phyloP scores from a whole-genome alignment of 2,888 invertebrate species.

The Mythimna ferrago region DNA sequence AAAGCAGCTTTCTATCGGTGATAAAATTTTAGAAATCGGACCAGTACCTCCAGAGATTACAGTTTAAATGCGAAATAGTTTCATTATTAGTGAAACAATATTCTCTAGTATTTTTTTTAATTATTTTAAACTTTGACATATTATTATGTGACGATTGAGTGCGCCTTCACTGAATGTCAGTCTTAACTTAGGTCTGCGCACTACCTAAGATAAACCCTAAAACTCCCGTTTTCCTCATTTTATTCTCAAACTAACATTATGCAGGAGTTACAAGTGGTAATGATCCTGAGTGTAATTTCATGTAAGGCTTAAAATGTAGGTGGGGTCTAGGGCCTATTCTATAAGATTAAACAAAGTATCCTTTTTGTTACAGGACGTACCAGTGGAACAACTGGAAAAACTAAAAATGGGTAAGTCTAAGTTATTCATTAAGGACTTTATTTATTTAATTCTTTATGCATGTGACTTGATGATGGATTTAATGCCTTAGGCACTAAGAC shows the following conservation, averaged over 20 bases:
- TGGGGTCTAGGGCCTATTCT: neutral
- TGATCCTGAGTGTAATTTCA: constrained; percentile 17
- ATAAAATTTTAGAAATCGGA: too few relatives aligned
- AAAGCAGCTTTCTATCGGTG: too few relatives aligned
- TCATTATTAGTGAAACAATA: too few relatives aligned
- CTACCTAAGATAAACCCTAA: neutral
- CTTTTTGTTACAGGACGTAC: constrained; percentile 82
- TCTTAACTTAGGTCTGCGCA: neutral
- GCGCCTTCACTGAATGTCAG: too few relatives aligned
- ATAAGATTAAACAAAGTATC: constrained; percentile 10
- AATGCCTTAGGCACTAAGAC: too few relatives aligned
- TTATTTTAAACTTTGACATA: neutral
- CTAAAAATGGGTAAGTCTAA: constrained; percentile 81
- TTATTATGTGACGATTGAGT: too few relatives aligned
- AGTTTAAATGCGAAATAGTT: too few relatives aligned
- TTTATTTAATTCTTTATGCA: too few relatives aligned
- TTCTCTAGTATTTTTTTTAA: neutral
- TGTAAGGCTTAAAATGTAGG: constrained; percentile 10
- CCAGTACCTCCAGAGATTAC: too few relatives aligned
- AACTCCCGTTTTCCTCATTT: neutral
- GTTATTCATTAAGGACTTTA: neutral
- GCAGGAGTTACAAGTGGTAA: neutral
- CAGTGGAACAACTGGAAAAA: constrained; percentile 85
- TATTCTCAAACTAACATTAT: constrained; percentile 6
- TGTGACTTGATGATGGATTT: too few relatives aligned